These are phyloP conservation scores for Hassar affinis DNA, from an alignment of 2,113 vertebrate genomes.

Conservation along the genomic window DNA sequence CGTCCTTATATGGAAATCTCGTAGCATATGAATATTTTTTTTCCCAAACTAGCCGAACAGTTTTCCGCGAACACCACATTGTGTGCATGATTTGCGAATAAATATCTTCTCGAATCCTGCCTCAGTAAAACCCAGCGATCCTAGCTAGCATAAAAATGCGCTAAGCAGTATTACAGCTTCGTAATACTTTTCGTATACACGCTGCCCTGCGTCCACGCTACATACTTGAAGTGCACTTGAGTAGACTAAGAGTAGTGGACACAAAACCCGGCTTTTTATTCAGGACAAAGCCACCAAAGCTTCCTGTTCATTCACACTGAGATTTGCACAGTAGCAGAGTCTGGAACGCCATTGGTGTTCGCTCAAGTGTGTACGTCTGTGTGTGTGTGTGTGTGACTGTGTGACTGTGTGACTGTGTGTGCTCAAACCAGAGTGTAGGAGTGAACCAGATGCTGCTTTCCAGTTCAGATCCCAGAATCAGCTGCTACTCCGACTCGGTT, in stretches of 20 bases:
- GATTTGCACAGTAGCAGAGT: slow-evolving; percentile 34
- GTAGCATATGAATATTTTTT: background rate
- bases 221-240: slow-evolving; percentile 62
- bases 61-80: no score
- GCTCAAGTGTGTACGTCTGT: slow-evolving; percentile 45
- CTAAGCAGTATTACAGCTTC: no score
- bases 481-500: slow-evolving; percentile 49
- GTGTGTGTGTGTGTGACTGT: slow-evolving; percentile 38
- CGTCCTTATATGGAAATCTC: background rate
- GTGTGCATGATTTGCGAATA: no score
- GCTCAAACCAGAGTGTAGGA: slow-evolving; percentile 36
- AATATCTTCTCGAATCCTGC: no score
- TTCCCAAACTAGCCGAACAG: background rate
- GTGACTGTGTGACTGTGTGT: slow-evolving; percentile 34
- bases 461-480: slow-evolving; percentile 52
- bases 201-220: slow-evolving; percentile 39
- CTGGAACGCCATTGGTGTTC: slow-evolving; percentile 46
- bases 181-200: no score
- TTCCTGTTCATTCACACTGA: slow-evolving; percentile 12
- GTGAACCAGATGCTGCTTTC: slow-evolving; percentile 54
- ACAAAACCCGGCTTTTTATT: slow-evolving; percentile 70
- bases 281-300: slow-evolving; percentile 65
- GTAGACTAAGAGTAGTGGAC: slow-evolving; percentile 60
- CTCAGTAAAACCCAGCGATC: background rate
- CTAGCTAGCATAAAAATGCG: background rate